These are phyloP conservation scores for Trachelus tabidus DNA, from an alignment of 2,888 invertebrate species.

Conservation along the genomic window DNA sequence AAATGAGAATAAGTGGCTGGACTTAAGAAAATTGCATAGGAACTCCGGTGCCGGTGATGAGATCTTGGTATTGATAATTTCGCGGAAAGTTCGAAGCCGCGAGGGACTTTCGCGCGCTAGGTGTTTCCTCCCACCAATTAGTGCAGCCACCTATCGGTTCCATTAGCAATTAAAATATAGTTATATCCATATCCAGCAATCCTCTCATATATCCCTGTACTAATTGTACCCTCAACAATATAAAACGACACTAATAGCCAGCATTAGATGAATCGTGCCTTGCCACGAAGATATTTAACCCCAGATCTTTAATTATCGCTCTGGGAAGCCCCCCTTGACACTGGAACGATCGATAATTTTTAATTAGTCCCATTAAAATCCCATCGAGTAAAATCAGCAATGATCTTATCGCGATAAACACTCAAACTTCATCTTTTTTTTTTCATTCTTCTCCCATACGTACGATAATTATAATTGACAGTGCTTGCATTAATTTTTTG, in stretches of 20 bases:
- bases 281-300: neutral
- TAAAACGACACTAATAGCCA: neutral
- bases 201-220: neutral
- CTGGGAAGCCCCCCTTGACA: neutral
- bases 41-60: constrained; percentile 5
- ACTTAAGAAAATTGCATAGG: constrained; percentile 57
- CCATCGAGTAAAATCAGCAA: neutral
- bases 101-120: neutral
- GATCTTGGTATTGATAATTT: constrained; percentile 10
- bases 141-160: neutral
- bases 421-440: neutral
- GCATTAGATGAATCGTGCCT: neutral
- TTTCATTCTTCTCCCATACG: neutral
- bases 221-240: neutral
- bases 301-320: neutral
- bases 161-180: neutral
- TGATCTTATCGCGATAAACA: neutral
- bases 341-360: constrained; percentile 4
- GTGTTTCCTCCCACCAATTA: neutral
- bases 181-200: neutral
- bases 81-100: neutral
- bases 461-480: neutral
- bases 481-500: neutral
- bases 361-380: constrained; percentile 2
- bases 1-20: constrained; percentile 60